Evolutionary conservation across 2,113 vertebrate genomes (phyloP).

Genomic region (Leptodactylus fuscus): DNA sequence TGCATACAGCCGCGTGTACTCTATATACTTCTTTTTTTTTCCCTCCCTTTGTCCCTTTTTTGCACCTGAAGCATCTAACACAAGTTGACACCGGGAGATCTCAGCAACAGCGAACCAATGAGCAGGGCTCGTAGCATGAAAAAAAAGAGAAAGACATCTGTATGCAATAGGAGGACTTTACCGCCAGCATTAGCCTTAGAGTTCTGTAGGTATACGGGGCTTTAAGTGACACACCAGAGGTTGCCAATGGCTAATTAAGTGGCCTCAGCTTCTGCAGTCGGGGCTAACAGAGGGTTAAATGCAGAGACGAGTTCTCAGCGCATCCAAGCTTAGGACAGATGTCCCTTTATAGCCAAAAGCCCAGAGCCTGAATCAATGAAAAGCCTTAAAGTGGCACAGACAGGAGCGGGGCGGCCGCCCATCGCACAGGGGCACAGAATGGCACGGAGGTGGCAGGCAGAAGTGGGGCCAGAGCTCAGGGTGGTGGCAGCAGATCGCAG

Average conservation of each 20-base stretch:
- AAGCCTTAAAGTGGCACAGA: conserved; percentile 1
- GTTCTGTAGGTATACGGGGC: not conserved
- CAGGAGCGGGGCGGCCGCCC: not conserved
- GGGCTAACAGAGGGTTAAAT: conserved; percentile 37
- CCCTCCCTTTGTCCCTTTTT: conserved; percentile 9
- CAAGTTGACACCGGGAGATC: conserved; percentile 2
- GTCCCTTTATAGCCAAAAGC: conserved; percentile 49
- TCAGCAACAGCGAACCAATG: conserved; percentile 5
- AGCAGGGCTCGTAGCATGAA: not conserved
- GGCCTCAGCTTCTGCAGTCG: not conserved
- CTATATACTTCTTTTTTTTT: not conserved
- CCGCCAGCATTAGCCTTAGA: not conserved
- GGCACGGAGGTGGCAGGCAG: not conserved
- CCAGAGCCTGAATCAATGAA: conserved; percentile 32
- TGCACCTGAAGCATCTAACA: conserved; percentile 47
- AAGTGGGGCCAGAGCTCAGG: not conserved
- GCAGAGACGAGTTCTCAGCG: conserved; percentile 25
- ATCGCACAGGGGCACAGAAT: not conserved
- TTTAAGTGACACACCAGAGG: not conserved
- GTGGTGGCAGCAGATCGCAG: not conserved
- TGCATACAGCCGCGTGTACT: not conserved
- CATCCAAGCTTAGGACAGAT: conserved; percentile 54
- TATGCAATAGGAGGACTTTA: not conserved
- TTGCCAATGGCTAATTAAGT: not conserved
- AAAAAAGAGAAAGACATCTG: not conserved